A percentile compares a stretch with the other conserved stretches of the same genome.
Evolutionary conservation across 2,888 invertebrate genomes (phyloP).

Genomic region (Lasioglossum lativentre): DNA sequence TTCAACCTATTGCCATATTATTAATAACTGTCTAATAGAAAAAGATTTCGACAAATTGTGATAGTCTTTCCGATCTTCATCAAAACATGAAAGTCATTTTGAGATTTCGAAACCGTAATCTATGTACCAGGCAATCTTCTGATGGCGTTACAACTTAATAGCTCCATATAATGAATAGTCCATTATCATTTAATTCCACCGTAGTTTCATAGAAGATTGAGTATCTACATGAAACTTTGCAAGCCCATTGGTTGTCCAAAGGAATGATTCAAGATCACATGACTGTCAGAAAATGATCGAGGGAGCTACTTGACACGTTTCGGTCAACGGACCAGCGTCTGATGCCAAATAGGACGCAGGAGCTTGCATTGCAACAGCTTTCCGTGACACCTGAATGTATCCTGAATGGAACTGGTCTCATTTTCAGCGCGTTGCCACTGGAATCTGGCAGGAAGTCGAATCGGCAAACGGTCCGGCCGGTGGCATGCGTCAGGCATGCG

Average conservation of each 20-base stretch:
- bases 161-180: neutral
- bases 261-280: neutral
- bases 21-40: neutral
- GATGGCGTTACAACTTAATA: neutral
- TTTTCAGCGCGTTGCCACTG: slow-evolving; percentile 31
- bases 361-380: neutral
- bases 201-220: neutral
- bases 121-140: no score
- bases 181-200: neutral
- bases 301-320: slow-evolving; percentile 18
- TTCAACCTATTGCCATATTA: neutral
- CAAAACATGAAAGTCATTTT: no score
- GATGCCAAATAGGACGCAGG: neutral
- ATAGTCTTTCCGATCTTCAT: no score
- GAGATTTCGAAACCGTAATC: no score
- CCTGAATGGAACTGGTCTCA: slow-evolving; percentile 19
- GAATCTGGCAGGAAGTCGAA: slow-evolving; percentile 56
- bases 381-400: neutral
- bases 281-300: neutral
- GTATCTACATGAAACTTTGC: neutral
- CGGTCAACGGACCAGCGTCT: neutral
- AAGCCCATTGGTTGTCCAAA: neutral
- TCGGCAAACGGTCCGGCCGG: slow-evolving; percentile 18
- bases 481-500: slow-evolving; percentile 50
- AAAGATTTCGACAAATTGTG: no score